A percentile compares a stretch with the other conserved stretches of the same genome.
Conservation (phyloP, 2,797 vertebrate species). For the Carduelis carduelis region DNA sequence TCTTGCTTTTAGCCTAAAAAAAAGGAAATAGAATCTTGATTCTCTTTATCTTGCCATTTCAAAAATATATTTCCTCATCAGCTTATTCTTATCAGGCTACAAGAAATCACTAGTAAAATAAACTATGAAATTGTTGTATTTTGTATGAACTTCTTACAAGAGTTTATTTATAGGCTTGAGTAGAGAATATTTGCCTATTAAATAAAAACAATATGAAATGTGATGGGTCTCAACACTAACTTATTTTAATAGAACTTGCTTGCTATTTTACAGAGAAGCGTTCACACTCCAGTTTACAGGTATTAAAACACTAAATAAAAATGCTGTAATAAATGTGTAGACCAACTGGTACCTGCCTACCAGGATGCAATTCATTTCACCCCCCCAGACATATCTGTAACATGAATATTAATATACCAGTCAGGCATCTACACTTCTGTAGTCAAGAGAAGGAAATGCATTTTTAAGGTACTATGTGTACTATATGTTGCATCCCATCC, state of each 20-base stretch:
- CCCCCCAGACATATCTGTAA: not conserved
- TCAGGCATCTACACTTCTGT: not conserved
- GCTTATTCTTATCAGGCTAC: not conserved
- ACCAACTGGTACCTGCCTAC: accelerated
- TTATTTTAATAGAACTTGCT: not conserved
- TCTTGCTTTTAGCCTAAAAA: not conserved
- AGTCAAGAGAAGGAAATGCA: not conserved
- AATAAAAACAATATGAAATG: not conserved
- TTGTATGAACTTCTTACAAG: not conserved
- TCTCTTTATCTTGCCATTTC: not conserved
- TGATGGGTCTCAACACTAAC: not conserved
- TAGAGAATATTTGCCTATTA: not conserved
- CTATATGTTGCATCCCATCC: not conserved
- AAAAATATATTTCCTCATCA: not conserved
- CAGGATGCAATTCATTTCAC: not conserved
- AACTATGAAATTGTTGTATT: not conserved
- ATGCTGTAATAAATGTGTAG: not conserved
- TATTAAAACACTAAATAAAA: not conserved
- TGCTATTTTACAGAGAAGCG: not conserved
- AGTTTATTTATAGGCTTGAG: not conserved
- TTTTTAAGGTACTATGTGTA: not conserved
- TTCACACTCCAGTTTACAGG: not conserved
- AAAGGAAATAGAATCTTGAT: not conserved
- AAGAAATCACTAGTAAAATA: not conserved
- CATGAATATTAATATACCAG: not conserved